These are phyloP conservation scores for Sarcophaga carnaria DNA, from an alignment of 2,888 invertebrate genomes.

Conservation along the genomic window DNA sequence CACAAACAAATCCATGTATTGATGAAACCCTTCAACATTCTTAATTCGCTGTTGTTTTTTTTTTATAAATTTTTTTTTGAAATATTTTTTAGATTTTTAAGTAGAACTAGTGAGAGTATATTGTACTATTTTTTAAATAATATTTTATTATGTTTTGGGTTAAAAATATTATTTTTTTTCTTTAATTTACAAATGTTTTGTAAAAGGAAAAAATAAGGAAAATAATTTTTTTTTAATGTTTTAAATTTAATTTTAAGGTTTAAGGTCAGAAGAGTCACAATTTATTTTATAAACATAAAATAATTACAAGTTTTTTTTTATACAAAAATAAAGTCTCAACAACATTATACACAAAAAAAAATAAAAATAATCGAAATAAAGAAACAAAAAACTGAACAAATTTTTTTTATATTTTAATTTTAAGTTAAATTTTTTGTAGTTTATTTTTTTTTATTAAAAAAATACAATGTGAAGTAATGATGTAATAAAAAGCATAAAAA, in stretches of 20 bases:
- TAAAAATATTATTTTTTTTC: constrained; percentile 40
- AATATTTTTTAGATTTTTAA: constrained; percentile 52
- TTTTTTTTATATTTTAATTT: constrained; percentile 3
- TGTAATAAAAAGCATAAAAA: no score
- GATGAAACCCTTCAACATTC: no score
- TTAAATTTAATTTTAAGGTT: constrained; percentile 62
- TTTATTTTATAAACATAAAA: neutral
- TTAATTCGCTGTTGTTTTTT: constrained; percentile 16
- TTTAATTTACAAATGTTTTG: neutral
- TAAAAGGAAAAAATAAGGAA: neutral
- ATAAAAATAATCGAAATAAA: neutral
- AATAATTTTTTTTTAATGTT: constrained; percentile 38
- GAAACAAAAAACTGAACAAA: neutral
- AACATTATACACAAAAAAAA: neutral
- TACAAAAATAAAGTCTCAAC: constrained; percentile 6
- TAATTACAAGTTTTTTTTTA: constrained; percentile 27
- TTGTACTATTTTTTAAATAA: neutral
- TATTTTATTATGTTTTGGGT: constrained; percentile 52
- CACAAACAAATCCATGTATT: constrained; percentile 43
- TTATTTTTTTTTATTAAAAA: no score
- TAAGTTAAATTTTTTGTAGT: neutral
- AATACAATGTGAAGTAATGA: no score
- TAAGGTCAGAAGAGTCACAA: constrained; percentile 69
- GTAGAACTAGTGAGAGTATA: constrained; percentile 39
- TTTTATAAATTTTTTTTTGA: constrained; percentile 23